A percentile compares a stretch with the other conserved stretches of the same genome.
Conservation (phyloP, 2,113 vertebrate genomes). For the Stigmatopora argus region DNA sequence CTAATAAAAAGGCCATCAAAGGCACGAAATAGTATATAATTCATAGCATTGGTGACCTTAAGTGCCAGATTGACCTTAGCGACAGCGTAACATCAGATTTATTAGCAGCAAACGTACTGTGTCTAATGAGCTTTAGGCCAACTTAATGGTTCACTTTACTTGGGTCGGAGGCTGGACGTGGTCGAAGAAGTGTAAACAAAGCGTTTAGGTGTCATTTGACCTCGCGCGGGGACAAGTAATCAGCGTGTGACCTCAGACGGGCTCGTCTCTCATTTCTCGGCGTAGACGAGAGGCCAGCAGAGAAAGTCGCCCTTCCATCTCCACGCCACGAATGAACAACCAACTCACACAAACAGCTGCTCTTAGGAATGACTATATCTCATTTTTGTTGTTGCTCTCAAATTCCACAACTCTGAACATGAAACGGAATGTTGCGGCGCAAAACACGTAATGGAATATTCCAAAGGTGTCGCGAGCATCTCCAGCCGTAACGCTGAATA, state of each 20-base stretch:
- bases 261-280: slow-evolving; percentile 58
- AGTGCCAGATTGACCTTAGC: not conserved
- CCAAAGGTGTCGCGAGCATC: slow-evolving; percentile 54
- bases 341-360: slow-evolving; percentile 4
- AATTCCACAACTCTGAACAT: slow-evolving; percentile 26
- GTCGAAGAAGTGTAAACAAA: slow-evolving; percentile 69
- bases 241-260: slow-evolving; percentile 69
- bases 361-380: not conserved
- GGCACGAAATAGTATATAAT: not conserved
- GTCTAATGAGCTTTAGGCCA: slow-evolving; percentile 1
- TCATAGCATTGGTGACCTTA: not conserved
- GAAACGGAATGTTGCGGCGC: slow-evolving; percentile 19
- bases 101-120: not conserved
- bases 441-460: slow-evolving; percentile 59
- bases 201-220: slow-evolving; percentile 68
- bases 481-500: slow-evolving; percentile 58
- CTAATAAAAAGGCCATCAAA: not conserved
- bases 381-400: slow-evolving; percentile 9
- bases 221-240: slow-evolving; percentile 62
- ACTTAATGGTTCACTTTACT: slow-evolving; percentile 7
- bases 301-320: slow-evolving; percentile 58
- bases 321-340: not conserved
- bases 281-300: slow-evolving; percentile 46
- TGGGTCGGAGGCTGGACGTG: slow-evolving; percentile 32
- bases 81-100: not conserved